Conservation (phyloP, 2,797 vertebrate species). For the Zalophus californianus region DNA sequence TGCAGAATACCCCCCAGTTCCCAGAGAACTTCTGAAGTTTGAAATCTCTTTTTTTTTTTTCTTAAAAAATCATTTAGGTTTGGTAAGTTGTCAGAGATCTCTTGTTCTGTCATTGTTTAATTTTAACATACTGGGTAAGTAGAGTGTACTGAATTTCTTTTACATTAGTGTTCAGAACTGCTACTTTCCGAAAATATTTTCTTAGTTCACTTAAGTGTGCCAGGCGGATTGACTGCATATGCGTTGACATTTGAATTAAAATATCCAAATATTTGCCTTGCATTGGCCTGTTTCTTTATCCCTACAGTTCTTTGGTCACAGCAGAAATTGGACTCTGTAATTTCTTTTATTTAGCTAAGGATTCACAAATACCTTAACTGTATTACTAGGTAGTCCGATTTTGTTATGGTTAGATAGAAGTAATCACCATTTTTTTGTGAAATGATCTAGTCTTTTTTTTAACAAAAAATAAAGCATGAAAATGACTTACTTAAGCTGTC, state of each 20-base stretch:
- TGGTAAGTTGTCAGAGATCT: background rate
- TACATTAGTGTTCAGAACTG: background rate
- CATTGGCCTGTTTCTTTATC: conserved; percentile 19
- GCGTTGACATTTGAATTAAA: conserved; percentile 43
- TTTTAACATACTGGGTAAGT: background rate
- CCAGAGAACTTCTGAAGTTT: conserved; percentile 37
- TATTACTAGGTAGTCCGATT: conserved; percentile 26
- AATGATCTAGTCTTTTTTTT: background rate
- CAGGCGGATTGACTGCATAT: background rate
- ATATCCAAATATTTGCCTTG: background rate
- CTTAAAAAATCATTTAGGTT: background rate
- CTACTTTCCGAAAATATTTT: background rate
- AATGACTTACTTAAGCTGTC: background rate
- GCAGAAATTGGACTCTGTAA: background rate
- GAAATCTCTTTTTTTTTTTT: background rate
- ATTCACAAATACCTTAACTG: conserved; percentile 8
- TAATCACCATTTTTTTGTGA: background rate
- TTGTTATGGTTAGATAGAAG: conserved; percentile 32
- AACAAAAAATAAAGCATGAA: background rate
- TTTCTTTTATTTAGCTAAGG: conserved; percentile 15
- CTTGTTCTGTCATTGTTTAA: background rate
- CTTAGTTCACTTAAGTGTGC: background rate
- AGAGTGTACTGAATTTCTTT: background rate
- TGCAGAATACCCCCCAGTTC: background rate
- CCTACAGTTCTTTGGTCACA: background rate